A percentile compares a stretch with the other conserved stretches of the same genome.
Evolutionary conservation across 2,888 invertebrate species (phyloP).

Genomic region (Nemotelus nigrinus): DNA sequence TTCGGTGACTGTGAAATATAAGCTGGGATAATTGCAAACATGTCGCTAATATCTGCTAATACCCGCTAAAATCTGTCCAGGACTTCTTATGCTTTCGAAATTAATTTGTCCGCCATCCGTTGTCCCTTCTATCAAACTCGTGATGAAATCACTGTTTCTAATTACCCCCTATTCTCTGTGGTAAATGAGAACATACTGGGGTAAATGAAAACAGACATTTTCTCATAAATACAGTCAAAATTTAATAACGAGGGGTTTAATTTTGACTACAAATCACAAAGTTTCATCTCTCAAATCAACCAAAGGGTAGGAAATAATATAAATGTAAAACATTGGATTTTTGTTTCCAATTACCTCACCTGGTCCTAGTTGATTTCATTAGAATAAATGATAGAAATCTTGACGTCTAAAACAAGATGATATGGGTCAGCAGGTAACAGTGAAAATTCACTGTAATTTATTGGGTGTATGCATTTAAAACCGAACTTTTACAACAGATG

Average conservation of each 20-base stretch:
- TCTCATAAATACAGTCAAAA: slow-evolving; percentile 11
- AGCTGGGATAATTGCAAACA: slow-evolving; percentile 1
- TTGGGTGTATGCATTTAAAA: too few species aligned
- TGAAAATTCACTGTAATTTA: too few species aligned
- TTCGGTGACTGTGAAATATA: slow-evolving; percentile 1
- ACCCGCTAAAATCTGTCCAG: too few species aligned
- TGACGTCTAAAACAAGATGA: too few species aligned
- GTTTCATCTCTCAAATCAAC: slow-evolving; percentile 14
- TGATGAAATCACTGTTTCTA: background rate
- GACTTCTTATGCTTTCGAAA: too few species aligned
- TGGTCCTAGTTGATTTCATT: background rate
- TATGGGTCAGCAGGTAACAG: too few species aligned
- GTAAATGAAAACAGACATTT: background rate
- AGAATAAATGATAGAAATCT: too few species aligned
- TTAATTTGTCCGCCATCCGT: background rate
- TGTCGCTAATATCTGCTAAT: background rate
- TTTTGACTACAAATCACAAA: slow-evolving; percentile 3
- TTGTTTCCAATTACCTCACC: slow-evolving; percentile 15
- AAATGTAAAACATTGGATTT: slow-evolving; percentile 16
- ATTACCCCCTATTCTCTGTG: background rate
- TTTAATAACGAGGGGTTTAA: background rate
- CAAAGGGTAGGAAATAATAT: slow-evolving; percentile 7
- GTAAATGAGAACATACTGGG: background rate
- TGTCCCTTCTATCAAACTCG: background rate
- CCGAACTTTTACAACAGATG: too few species aligned